Base-by-base conservation (phyloP, 2,797 vertebrate genomes). In the Sciurus carolinensis region DNA sequence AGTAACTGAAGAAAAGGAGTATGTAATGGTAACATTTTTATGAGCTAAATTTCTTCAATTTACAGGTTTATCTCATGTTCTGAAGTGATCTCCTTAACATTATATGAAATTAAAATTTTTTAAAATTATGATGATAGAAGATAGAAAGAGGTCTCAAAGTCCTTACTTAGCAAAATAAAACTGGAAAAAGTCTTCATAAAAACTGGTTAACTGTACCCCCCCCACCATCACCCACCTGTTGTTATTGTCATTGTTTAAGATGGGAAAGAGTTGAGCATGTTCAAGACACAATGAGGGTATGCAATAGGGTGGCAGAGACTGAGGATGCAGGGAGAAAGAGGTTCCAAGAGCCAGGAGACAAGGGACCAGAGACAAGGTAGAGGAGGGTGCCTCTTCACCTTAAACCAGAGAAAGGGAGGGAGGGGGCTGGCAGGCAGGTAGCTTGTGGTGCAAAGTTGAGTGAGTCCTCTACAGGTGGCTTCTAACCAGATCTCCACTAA, bases 31-130 rank as follows among this genome's bases (percentile, higher is more conserved):
- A 36, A 77, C 69, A 66, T 57, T 75, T 85, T 92, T 94, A 91
- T 62, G 26, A 62, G 54, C 54, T 71, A 82, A 57, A 71, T 86
- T 67, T 82, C 57, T 92, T 75, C 42, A 47, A 20, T 67, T 62
- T 92, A 39, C 7, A 52, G 66, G 36, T 80, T 83, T 91, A 77
- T 87, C 72, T 87, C 75, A n/a, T 62, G 57, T 84, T 86, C 75
- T 75, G 50, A 90, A 87, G 87, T 79, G 28, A 73, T 54, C 95
- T 95, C 26, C 50, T 94, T 79, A 84, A 87, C 64, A 87, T 42
- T 62, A 33, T 87, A 94, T 87, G 84, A 71, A 91, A 79, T 76
- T 82, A 76, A 94, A 92, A 86, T 71, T 87, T 33, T 12, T 66
- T 47, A 13, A 13, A 73, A 33, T 15, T 22, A 20, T 93, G 42